These are phyloP conservation scores for Agriopis leucophaearia DNA, from an alignment of 2,888 invertebrate species.

Conservation along the genomic window DNA sequence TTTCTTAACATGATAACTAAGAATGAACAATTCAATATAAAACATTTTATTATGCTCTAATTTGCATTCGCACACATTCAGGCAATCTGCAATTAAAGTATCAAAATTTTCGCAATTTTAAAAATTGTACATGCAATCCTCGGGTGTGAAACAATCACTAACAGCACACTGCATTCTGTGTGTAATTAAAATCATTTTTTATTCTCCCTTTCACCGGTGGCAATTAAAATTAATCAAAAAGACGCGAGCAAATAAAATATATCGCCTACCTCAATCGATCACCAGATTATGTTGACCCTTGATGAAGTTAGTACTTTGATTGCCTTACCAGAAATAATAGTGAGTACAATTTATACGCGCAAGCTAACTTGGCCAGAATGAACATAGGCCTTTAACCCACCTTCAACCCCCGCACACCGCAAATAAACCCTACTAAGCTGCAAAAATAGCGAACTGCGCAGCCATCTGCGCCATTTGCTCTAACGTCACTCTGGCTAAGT, in stretches of 20 bases:
- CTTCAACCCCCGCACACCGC: too few species aligned
- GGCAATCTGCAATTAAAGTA: slow-evolving; percentile 23
- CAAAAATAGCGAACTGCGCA: too few species aligned
- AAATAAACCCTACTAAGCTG: too few species aligned
- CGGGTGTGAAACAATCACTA: slow-evolving; percentile 42
- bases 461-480: too few species aligned
- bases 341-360: too few species aligned
- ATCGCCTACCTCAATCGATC: slow-evolving; percentile 40
- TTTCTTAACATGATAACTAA: slow-evolving; percentile 2
- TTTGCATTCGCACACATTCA: slow-evolving; percentile 21
- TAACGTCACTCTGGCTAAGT: too few species aligned
- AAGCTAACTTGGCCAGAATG: too few species aligned
- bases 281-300: slow-evolving; percentile 44
- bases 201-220: slow-evolving; percentile 65
- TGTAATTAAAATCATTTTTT: slow-evolving; percentile 60
- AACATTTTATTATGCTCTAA: slow-evolving; percentile 22
- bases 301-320: neutral
- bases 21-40: neutral
- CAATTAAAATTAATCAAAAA: slow-evolving; percentile 67
- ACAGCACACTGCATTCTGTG: slow-evolving; percentile 41
- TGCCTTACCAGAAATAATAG: too few species aligned
- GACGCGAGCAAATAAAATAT: slow-evolving; percentile 52
- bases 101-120: slow-evolving; percentile 27
- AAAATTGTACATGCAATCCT: slow-evolving; percentile 38
- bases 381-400: too few species aligned